Percentiles rank a stretch among this genome's conserved stretches.
phyloP scores from a whole-genome alignment of 1,140 invertebrate genomes.

The Ceratoteleas bidentatus region DNA sequence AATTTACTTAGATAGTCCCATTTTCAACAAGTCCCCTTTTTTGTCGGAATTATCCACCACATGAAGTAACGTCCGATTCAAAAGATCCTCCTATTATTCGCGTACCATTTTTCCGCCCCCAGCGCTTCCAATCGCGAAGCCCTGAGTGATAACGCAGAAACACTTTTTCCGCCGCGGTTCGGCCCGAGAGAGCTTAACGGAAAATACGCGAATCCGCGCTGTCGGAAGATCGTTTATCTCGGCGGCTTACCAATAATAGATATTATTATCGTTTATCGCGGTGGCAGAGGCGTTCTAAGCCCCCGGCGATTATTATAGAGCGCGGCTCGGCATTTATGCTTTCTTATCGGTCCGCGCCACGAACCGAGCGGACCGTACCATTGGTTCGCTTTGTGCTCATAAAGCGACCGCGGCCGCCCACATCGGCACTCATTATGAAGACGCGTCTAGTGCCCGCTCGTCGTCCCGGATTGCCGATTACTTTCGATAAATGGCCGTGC shows the following conservation, averaged over 20 bases:
- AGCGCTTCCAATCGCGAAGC: too few relatives aligned
- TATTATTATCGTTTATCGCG: constrained; percentile 72
- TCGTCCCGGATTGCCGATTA: constrained; percentile 39
- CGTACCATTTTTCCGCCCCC: too few relatives aligned
- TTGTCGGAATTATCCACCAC: too few relatives aligned
- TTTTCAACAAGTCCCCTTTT: too few relatives aligned
- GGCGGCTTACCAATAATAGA: constrained; percentile 70
- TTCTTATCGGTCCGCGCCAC: constrained; percentile 67
- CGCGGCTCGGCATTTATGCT: constrained; percentile 50
- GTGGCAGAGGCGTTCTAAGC: constrained; percentile 63
- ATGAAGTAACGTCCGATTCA: too few relatives aligned
- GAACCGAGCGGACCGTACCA: constrained; percentile 42
- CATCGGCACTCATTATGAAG: constrained; percentile 55
- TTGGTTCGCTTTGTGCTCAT: constrained; percentile 50
- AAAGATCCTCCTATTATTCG: too few relatives aligned
- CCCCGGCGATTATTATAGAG: constrained; percentile 58
- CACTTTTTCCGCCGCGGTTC: too few relatives aligned
- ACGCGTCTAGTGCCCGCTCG: constrained; percentile 42
- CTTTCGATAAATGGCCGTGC: constrained; percentile 39
- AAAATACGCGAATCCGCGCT: constrained; percentile 56
- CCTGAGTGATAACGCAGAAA: too few relatives aligned
- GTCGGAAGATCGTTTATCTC: constrained; percentile 67
- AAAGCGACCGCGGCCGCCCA: constrained; percentile 53
- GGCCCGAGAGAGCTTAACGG: constrained; percentile 48
- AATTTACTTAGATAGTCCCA: too few relatives aligned